phyloP scores from a whole-genome alignment of 2,113 vertebrate species.

The Sclerurus mexicanus region DNA sequence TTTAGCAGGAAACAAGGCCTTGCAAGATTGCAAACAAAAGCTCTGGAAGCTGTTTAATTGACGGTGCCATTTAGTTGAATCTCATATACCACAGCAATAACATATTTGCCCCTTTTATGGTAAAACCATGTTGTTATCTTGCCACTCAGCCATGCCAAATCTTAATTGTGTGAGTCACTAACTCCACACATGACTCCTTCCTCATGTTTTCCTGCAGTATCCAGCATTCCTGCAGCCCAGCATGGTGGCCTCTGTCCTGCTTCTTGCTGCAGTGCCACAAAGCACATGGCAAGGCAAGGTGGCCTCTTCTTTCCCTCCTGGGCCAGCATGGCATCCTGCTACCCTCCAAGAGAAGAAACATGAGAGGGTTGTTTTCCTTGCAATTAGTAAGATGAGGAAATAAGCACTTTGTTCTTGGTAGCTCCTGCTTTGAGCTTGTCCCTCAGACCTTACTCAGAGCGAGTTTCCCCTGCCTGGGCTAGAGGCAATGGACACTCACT shows the following conservation, averaged over 20 bases:
- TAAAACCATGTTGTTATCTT: background rate
- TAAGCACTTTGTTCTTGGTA: background rate
- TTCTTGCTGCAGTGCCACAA: background rate
- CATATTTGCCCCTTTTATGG: background rate
- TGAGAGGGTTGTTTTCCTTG: background rate
- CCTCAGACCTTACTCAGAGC: background rate
- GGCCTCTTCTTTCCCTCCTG: background rate
- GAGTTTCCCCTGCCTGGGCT: background rate
- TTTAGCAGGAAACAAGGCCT: background rate
- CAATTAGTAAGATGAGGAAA: background rate
- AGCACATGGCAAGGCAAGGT: rapidly evolving
- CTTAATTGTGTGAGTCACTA: background rate
- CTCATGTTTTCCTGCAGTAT: background rate
- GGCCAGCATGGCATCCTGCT: background rate
- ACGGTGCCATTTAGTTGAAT: rapidly evolving
- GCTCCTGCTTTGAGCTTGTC: background rate
- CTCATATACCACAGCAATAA: background rate
- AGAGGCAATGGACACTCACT: background rate
- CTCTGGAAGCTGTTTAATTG: background rate
- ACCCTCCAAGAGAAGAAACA: background rate
- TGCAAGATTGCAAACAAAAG: background rate
- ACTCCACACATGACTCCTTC: background rate
- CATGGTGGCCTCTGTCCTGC: background rate
- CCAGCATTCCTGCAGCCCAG: background rate
- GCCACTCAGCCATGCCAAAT: background rate